phyloP scores from a whole-genome alignment of 2,888 invertebrate species.

The Drosophila histrio region DNA sequence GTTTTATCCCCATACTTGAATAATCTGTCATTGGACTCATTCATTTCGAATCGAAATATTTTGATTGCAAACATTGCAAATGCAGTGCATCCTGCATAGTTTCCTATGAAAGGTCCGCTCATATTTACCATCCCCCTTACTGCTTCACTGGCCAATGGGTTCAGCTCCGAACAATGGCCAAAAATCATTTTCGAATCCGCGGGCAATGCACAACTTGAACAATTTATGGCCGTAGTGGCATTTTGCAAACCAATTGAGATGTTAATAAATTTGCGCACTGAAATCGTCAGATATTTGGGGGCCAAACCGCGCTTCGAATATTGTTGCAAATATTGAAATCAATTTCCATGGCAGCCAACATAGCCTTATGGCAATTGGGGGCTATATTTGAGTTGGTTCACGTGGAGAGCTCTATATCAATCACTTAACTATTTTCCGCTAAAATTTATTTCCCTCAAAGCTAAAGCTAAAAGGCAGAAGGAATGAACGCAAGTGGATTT shows the following conservation, averaged over 20 bases:
- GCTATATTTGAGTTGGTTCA: neutral
- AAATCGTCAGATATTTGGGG: constrained; percentile 16
- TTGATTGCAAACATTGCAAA: constrained; percentile 19
- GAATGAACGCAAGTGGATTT: constrained; percentile 29
- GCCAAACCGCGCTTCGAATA: neutral
- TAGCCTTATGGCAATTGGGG: neutral
- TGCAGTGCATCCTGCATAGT: constrained; percentile 8
- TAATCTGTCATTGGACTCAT: neutral
- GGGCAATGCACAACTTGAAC: constrained; percentile 7
- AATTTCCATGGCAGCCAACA: constrained; percentile 33
- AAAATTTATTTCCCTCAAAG: constrained; percentile 39
- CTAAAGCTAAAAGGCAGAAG: neutral
- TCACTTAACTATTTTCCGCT: constrained; percentile 59
- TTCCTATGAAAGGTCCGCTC: too few relatives aligned
- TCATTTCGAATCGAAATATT: neutral
- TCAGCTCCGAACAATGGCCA: constrained; percentile 24
- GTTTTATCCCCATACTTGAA: neutral
- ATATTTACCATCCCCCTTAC: too few relatives aligned
- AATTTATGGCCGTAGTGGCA: constrained; percentile 46
- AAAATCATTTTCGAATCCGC: constrained; percentile 19
- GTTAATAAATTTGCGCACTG: constrained; percentile 61
- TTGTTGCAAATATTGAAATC: constrained; percentile 35
- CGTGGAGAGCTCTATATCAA: constrained; percentile 54
- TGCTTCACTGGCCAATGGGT: too few relatives aligned
- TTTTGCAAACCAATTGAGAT: constrained; percentile 48